phyloP scores from a whole-genome alignment of 2,113 vertebrate species.

The Narcine bancroftii region DNA sequence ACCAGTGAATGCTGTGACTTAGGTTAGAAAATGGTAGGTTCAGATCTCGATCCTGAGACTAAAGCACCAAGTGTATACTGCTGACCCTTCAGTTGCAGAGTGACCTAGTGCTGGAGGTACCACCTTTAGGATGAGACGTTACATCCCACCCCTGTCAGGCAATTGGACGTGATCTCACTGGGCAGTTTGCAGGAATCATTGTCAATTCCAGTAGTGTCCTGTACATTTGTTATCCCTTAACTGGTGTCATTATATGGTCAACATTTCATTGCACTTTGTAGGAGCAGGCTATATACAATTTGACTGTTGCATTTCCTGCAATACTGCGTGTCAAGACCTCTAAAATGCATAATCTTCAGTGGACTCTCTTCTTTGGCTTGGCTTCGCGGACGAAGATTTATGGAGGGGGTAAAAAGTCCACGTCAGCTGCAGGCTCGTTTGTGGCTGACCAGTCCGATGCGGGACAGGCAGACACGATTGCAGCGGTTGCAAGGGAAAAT shows the following conservation, averaged over 20 bases:
- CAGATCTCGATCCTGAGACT: background rate
- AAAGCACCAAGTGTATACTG: background rate
- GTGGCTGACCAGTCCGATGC: too few species aligned
- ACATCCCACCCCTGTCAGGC: background rate
- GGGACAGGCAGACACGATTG: too few species aligned
- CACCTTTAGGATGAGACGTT: background rate
- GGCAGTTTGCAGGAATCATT: background rate
- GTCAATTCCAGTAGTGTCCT: background rate
- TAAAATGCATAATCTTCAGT: background rate
- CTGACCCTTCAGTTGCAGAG: background rate
- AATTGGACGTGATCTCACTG: background rate
- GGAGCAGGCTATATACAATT: background rate
- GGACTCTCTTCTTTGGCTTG: too few species aligned
- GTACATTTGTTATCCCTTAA: background rate
- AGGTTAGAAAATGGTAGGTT: background rate
- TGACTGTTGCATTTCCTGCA: background rate
- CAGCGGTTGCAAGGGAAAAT: too few species aligned
- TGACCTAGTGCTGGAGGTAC: background rate
- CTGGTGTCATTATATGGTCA: background rate
- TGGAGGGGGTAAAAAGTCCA: too few species aligned
- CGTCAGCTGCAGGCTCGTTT: too few species aligned
- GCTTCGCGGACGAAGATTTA: too few species aligned
- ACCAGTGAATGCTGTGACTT: background rate
- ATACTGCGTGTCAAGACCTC: background rate
- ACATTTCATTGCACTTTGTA: background rate